A percentile compares a stretch with the other conserved stretches of the same genome.
These are phyloP conservation scores for Mus musculus DNA, from an alignment of 2,113 vertebrate genomes.

Conservation along the genomic window DNA sequence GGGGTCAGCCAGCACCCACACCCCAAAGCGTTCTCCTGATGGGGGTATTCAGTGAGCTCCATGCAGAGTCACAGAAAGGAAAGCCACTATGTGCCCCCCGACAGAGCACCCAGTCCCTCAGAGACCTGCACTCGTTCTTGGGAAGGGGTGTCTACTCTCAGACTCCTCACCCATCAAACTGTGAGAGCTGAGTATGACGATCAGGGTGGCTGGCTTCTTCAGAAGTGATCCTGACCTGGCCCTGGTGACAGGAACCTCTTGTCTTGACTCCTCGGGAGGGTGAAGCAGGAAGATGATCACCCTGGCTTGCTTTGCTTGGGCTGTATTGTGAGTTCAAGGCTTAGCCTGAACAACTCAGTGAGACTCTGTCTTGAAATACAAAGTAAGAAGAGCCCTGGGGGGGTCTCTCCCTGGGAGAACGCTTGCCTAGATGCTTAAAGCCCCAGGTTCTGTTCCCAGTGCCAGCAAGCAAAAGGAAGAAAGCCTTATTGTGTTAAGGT, in stretches of 20 bases:
- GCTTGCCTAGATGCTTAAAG: background rate
- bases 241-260: background rate
- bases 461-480: background rate
- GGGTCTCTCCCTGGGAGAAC: background rate
- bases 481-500: background rate
- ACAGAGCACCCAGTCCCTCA: rapidly evolving
- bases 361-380: background rate
- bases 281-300: no score
- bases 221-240: background rate
- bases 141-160: background rate
- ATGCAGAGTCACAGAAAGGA: background rate
- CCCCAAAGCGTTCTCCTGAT: background rate
- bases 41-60: background rate
- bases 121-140: background rate
- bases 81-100: background rate
- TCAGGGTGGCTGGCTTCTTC: background rate
- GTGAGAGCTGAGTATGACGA: rapidly evolving
- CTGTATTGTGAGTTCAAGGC: background rate
- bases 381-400: background rate
- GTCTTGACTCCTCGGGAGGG: background rate
- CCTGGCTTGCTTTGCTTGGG: background rate
- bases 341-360: background rate
- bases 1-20: no score
- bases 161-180: rapidly evolving
- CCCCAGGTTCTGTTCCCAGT: background rate